Evolutionary conservation across 1,140 invertebrate genomes (phyloP), one percentile per base, ranked within the genome.

Genomic region (Leptinotarsa texana): DNA sequence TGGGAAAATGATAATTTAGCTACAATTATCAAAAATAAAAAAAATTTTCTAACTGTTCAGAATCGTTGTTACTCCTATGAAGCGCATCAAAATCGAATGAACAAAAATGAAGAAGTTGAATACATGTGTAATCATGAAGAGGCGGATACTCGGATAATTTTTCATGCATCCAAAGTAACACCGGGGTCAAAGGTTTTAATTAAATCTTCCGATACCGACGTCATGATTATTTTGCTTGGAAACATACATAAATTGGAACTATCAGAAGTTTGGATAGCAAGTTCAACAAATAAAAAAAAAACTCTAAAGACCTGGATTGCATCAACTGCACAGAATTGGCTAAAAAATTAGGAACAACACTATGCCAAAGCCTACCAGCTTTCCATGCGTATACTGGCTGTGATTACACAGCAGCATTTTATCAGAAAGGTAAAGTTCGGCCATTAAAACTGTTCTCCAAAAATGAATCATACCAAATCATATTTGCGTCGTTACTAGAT

Each of bases 161-260:
- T 67, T 67, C 65, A 67, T 33, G 65, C 65, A 27, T 33, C 33
- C 22, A 69, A 21, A 69, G 48, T 57, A 57, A 24, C 42, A 69
- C 48, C 68, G 24, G 63, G 65, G n/a, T 69, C 72, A 63, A 74
- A 22, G 22, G 33, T 68, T 68, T 67, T 68, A 74, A 74, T 73
- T 22, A 73, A 65, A 73, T 18, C 71, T 48, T 73, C 62, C 15
- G 33, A 73, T 73, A 73, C 71, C 62, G 71, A 73, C 42, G 71
- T 73, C 47, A 27, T 73, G 61, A 33, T 73, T 33, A 73, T 73
- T 73, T 73, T 73, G 61, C 21, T 73, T 47, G 71, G 71, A 73
- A 63, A 73, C 33, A 63, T 73, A 22, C 71, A 73, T 22, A 63
- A 73, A 73, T 21, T 73, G 18, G 15, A n/a, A 42, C 15, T 18